Percentiles rank a stretch among this genome's conserved stretches.
Evolutionary conservation across 1,140 invertebrate species (phyloP).

Genomic region (Piezodorus guildinii): DNA sequence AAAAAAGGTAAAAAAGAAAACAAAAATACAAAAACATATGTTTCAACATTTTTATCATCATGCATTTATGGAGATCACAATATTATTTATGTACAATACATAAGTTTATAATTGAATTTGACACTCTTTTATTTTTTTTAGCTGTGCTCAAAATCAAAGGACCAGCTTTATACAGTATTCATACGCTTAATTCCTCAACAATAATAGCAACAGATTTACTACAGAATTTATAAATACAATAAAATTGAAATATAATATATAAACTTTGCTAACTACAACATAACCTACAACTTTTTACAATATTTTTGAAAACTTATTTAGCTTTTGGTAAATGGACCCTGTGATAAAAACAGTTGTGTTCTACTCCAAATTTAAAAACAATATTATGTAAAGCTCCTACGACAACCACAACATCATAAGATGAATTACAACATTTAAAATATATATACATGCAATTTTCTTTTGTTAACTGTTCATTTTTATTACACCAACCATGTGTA

Average conservation of each 20-base stretch:
- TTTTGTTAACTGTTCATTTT: not conserved
- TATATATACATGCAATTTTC: not conserved
- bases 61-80: not conserved
- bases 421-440: not conserved
- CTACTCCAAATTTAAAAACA: conserved; percentile 3
- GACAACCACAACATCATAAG: not conserved
- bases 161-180: not conserved
- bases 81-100: too few species aligned
- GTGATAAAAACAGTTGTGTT: conserved; percentile 29
- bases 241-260: not conserved
- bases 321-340: conserved; percentile 6
- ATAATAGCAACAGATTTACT: not conserved
- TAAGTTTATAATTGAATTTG: too few species aligned
- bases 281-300: not conserved
- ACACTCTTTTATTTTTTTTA: too few species aligned
- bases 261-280: not conserved
- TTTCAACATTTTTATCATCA: not conserved
- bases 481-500: not conserved
- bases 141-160: not conserved
- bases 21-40: not conserved
- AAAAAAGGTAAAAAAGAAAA: not conserved
- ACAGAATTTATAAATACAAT: not conserved
- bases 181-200: not conserved
- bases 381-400: not conserved
- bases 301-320: not conserved